A percentile compares a stretch with the other conserved stretches of the same genome.
These are phyloP conservation scores for Pithys albifrons DNA, from an alignment of 2,113 vertebrate species.

Conservation along the genomic window DNA sequence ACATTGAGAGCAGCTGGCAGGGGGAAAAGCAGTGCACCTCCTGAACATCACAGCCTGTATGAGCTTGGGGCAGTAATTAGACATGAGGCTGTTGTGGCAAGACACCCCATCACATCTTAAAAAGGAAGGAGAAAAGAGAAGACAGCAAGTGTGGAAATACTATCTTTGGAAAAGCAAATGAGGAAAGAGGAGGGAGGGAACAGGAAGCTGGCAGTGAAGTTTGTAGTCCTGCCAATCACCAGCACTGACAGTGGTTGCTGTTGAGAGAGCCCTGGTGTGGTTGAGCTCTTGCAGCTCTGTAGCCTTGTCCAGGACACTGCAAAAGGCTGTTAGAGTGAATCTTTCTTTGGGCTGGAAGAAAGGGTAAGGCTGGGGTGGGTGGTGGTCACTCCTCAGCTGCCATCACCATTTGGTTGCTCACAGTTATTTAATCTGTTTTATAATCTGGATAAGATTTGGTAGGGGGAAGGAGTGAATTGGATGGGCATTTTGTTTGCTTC, in stretches of 20 bases:
- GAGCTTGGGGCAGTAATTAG: neutral
- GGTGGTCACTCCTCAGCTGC: neutral
- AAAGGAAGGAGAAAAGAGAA: neutral
- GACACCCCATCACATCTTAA: neutral
- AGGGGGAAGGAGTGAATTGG: neutral
- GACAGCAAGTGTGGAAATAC: neutral
- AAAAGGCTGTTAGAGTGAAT: neutral
- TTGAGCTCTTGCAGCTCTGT: neutral
- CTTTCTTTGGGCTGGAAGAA: neutral
- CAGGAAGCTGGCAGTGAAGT: neutral
- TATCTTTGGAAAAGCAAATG: neutral
- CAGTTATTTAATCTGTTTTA: neutral
- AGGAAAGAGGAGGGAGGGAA: neutral
- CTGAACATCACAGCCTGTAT: neutral
- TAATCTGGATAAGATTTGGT: neutral
- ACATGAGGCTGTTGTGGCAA: neutral
- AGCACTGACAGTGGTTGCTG: neutral
- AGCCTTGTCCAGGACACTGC: neutral
- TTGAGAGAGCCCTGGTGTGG: neutral
- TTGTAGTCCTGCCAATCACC: neutral
- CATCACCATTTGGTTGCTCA: neutral
- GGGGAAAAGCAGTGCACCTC: neutral
- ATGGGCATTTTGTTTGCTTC: neutral
- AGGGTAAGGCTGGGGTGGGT: neutral
- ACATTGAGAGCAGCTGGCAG: neutral